Conservation (phyloP, 2,888 invertebrate species). For the Xanthostigma xanthostigma region DNA sequence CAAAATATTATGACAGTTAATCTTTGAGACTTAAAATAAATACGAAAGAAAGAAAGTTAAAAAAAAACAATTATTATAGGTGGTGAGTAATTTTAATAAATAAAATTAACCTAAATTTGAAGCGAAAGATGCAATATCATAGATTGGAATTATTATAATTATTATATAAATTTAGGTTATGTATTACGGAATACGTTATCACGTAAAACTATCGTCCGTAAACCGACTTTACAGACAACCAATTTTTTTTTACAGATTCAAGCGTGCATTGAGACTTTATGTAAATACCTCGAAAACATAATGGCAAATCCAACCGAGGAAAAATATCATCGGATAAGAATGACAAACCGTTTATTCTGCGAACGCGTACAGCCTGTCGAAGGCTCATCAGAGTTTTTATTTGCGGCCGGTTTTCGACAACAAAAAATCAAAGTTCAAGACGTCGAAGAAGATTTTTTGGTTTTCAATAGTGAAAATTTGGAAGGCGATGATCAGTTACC, state of each 20-base stretch:
- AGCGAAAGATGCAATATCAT: no score
- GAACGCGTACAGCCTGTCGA: slow-evolving; percentile 69
- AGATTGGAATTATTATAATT: no score
- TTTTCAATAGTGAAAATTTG: slow-evolving; percentile 45
- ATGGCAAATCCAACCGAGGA: slow-evolving; percentile 69
- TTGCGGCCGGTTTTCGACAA: slow-evolving; percentile 68
- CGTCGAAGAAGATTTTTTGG: slow-evolving; percentile 47
- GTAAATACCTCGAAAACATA: slow-evolving; percentile 84
- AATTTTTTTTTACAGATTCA: slow-evolving; percentile 42
- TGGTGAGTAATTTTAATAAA: no score
- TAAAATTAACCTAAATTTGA: no score
- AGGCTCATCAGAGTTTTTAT: slow-evolving; percentile 66
- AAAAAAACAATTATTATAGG: no score
- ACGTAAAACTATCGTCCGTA: no score
- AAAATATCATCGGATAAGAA: slow-evolving; percentile 80
- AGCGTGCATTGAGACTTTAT: slow-evolving; percentile 69
- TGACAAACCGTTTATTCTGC: slow-evolving; percentile 62
- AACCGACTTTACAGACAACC: no score
- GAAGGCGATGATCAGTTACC: slow-evolving; percentile 38
- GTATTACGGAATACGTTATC: no score
- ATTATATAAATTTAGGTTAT: no score
- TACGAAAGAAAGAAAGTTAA: no score
- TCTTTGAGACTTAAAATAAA: no score
- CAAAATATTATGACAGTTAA: no score
- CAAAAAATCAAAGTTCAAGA: slow-evolving; percentile 39